Evolutionary conservation across 2,797 vertebrate genomes (phyloP), one percentile per base, ranked within the genome.

Genomic region (Aeoliscus strigatus): DNA sequence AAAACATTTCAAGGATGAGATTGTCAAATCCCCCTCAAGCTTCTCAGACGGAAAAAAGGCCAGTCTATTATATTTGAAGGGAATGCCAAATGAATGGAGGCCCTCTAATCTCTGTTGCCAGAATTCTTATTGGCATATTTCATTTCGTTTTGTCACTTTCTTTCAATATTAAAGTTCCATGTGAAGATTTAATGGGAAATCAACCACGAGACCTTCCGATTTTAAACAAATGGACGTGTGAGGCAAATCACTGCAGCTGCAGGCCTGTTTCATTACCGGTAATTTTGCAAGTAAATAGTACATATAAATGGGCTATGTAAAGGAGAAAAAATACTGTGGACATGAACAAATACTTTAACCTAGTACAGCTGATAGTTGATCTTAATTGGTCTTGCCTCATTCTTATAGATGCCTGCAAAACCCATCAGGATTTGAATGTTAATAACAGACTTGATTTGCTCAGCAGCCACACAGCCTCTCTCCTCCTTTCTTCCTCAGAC

Each of bases 341-440:
- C 31, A 42, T 8, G 36, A 52, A 43, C 18, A 59, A 37, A 33
- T 39, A 26, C 17, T 42, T 55, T 15, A 33, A 51, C 41, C 41
- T 10, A 35, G 26, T 35, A 39, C 49, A 66, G 15, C 28, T 60
- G 33, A 30, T 39, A 18, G 35, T 34, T 35, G 46, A 27, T 63
- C 53, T 61, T 66, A 65, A 59, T 64, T 58, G 32, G 57, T 46
- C 47, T 37, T 17, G 27, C 5, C 41, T 40, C 28, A 23, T 56
- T 52, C 37, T 52, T 14, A 8, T 39, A 25, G 25, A 32, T 17
- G 4, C 39, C 48, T 33, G 17, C 66, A 14, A 40, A 56, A 52
- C 27, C 25, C 23, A 14, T 59, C 53, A 45, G 30, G 39, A 54
- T 74, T 63, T 60, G 45, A 67, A 60, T 65, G 41, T 60, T 77